Conservation (phyloP, 2,113 vertebrate genomes). For the Acrocephalus kingi region DNA sequence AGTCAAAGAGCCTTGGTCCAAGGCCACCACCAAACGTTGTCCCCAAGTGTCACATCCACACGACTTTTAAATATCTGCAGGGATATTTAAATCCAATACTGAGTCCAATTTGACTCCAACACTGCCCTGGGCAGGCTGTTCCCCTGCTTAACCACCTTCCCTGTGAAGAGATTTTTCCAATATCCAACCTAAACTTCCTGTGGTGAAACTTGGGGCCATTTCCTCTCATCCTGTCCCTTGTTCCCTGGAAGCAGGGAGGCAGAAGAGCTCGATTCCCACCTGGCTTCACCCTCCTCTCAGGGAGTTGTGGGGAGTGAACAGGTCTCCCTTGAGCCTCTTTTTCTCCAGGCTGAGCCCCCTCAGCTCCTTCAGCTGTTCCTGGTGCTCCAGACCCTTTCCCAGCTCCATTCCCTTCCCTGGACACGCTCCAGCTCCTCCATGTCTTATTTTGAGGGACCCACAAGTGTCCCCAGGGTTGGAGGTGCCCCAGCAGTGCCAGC, state of each 20-base stretch:
- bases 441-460: not conserved
- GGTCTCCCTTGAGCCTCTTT: not conserved
- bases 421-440: rapidly evolving
- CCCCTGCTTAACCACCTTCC: not conserved
- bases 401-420: rapidly evolving
- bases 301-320: rapidly evolving
- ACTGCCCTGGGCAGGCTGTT: not conserved
- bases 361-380: rapidly evolving
- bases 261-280: rapidly evolving
- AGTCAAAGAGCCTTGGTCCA: no score
- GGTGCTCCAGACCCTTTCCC: not conserved
- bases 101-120: not conserved
- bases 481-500: not conserved
- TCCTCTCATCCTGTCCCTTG: not conserved
- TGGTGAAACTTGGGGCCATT: not conserved
- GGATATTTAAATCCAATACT: no score
- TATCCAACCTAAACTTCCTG: not conserved
- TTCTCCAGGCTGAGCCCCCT: not conserved
- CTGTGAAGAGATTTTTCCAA: not conserved
- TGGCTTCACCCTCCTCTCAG: rapidly evolving
- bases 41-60: not conserved
- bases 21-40: not conserved
- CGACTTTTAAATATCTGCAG: rapidly evolving
- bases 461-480: rapidly evolving
- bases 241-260: not conserved